These are phyloP conservation scores for Brachyhypopomus gauderio DNA, from an alignment of 2,113 vertebrate species.

Conservation along the genomic window DNA sequence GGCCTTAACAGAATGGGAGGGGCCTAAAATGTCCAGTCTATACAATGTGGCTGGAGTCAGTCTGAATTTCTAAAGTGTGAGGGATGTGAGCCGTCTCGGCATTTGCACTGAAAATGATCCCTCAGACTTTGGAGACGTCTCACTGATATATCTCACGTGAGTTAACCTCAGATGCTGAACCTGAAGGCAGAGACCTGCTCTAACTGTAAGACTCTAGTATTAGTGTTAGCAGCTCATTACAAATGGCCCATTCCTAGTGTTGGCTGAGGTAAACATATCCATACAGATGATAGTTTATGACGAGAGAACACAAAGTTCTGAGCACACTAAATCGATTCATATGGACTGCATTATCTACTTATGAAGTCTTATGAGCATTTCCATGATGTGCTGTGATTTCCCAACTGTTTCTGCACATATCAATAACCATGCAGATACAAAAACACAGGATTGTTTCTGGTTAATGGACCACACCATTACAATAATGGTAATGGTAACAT, in stretches of 20 bases:
- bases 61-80: no score
- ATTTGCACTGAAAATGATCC: no score
- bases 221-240: background rate
- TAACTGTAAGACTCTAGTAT: no score
- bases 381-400: background rate
- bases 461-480: background rate
- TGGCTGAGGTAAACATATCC: background rate
- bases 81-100: no score
- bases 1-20: no score
- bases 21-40: no score
- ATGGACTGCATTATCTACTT: background rate
- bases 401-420: background rate
- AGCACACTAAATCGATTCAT: background rate
- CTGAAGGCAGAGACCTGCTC: no score
- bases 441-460: slow-evolving; percentile 6
- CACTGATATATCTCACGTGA: no score
- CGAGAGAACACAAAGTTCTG: background rate
- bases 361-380: background rate
- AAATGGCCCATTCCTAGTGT: background rate
- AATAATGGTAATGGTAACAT: slow-evolving; percentile 1
- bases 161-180: no score
- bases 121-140: no score
- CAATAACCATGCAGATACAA: slow-evolving; percentile 5
- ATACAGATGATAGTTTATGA: background rate
- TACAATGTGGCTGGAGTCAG: no score